Conservation (phyloP, 2,797 vertebrate species). For the Eremophila alpestris region DNA sequence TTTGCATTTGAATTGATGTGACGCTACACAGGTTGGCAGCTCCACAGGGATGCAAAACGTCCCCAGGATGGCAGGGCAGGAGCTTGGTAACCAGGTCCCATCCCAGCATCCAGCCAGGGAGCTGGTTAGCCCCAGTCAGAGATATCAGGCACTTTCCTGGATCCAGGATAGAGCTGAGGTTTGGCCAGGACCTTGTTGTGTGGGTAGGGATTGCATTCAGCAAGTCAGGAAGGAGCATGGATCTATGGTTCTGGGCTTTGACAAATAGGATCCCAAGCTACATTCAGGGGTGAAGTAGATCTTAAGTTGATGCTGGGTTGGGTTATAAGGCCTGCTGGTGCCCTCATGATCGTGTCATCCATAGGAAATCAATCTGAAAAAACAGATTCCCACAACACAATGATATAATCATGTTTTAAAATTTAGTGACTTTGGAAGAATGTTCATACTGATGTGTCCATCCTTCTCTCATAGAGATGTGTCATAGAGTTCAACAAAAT, state of each 20-base stretch:
- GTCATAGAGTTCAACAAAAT: background rate
- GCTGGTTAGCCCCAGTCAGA: fast-evolving
- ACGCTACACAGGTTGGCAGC: background rate
- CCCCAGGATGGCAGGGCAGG: background rate
- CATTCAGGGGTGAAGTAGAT: background rate
- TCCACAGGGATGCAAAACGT: fast-evolving
- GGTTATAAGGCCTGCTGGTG: background rate
- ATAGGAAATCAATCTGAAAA: background rate
- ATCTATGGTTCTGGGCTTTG: background rate
- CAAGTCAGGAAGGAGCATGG: background rate
- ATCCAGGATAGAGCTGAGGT: background rate
- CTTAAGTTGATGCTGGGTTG: background rate
- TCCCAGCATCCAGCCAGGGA: background rate
- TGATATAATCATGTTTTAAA: background rate
- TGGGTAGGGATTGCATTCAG: no score
- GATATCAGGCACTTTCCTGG: background rate
- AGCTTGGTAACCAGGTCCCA: background rate
- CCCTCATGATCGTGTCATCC: background rate
- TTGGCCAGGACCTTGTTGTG: background rate
- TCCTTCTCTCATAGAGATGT: background rate
- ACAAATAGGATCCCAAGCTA: background rate
- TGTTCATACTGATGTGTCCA: background rate
- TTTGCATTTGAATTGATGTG: background rate
- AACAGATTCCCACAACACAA: background rate
- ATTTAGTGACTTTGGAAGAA: background rate